phyloP scores from a whole-genome alignment of 2,797 vertebrate species.

The Botia kubotai region DNA sequence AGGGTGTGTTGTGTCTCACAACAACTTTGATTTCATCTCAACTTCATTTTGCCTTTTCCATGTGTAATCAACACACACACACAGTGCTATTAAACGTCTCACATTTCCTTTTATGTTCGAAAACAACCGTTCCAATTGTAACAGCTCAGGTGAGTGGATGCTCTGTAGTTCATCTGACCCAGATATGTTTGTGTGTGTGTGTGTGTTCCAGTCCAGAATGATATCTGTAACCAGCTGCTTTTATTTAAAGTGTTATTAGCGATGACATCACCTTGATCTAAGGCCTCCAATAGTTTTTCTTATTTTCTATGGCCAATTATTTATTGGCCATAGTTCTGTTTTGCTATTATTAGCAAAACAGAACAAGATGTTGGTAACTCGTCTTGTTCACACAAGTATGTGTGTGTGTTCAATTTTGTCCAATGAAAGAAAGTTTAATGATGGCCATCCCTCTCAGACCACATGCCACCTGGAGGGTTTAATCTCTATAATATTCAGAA shows the following conservation, averaged over 20 bases:
- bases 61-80: no score
- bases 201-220: not conserved
- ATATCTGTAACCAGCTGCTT: not conserved
- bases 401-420: no score
- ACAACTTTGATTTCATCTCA: conserved; percentile 26
- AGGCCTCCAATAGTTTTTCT: not conserved
- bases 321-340: no score
- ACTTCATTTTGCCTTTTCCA: conserved; percentile 11
- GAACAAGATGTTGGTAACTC: no score
- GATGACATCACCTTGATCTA: conserved; percentile 28
- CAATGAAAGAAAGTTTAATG: no score
- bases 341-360: no score
- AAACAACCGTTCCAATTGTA: not conserved
- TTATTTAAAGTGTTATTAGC: not conserved
- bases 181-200: not conserved
- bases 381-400: no score
- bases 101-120: not conserved
- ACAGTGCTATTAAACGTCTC: not conserved
- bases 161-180: not conserved
- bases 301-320: no score
- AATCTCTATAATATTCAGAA: no score
- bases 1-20: conserved; percentile 19
- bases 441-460: no score
- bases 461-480: no score
- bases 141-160: not conserved